Evolutionary conservation across 2,113 vertebrate genomes (phyloP), one percentile per base, ranked within the genome.

Genomic region (Myxocyprinus asiaticus): DNA sequence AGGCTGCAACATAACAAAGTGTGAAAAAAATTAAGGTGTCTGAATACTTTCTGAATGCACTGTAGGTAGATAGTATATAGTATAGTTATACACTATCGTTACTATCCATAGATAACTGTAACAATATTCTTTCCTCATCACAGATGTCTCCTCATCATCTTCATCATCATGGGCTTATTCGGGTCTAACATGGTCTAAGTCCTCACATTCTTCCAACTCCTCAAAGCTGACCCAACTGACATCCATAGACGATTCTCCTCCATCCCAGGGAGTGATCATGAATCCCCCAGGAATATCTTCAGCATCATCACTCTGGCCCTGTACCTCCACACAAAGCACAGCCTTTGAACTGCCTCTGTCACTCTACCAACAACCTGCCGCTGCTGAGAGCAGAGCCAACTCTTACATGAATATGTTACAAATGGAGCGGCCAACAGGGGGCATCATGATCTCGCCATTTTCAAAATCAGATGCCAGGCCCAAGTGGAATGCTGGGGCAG

Each of bases 331-430:
- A 5, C 83, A 77, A 4, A 66, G 88, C 79, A 64, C 85, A 6
- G 50, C 33, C 17, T 85, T 87, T 15, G 83, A 84, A 33, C 42
- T 85, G 43, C 55, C 81, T 67, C 71, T 48, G 0, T 66, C 79
- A 33, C 62, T 81, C 5, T 87, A 87, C 55, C 68, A 70, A 50
- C 81, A 76, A 50, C 45, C 79, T 0, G 7, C 62, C 14, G 9
- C n/a, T 9, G 10, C 55, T 4, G 76, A 17, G 33, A 80, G 42
- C 0, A 82, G 88, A 12, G 3, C 56, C 63, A 88, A 83, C 67
- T 88, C 93, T 53, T 87, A 94, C 66, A 87, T 94, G n/a, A 90
- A 86, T 62, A 85, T 94, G 6, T 81, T 94, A 78, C 92, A 94
- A 17, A 90, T 90, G 73, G 94, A 95, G 53, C 89, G 88, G 63